Conservation (phyloP, 2,113 vertebrate genomes). For the Dicerorhinus sumatrensis region DNA sequence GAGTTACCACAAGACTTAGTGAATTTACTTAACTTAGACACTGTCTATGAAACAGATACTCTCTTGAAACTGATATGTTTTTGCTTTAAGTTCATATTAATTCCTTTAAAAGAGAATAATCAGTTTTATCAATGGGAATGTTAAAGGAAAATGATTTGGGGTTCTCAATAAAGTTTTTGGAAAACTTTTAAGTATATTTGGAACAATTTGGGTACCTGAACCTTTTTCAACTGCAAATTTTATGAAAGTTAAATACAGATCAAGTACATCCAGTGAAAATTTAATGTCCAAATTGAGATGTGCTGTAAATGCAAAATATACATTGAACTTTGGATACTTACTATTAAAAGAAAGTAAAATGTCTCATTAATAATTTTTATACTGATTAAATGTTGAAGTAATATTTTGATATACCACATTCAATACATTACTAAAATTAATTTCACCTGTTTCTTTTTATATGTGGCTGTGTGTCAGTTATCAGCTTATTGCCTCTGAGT, state of each 20-base stretch:
- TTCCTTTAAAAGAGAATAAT: background rate
- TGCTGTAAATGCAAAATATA: background rate
- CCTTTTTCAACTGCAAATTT: background rate
- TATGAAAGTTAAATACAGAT: background rate
- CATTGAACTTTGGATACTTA: conserved; percentile 32
- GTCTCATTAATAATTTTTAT: background rate
- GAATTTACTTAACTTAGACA: background rate
- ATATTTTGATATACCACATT: background rate
- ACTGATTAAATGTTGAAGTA: background rate
- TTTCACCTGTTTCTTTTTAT: background rate
- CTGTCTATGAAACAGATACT: too few species aligned
- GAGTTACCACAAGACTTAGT: background rate
- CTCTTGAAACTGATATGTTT: background rate
- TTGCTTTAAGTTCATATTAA: background rate
- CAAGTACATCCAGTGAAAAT: background rate
- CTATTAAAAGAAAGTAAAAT: background rate
- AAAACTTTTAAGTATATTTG: background rate
- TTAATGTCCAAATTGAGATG: background rate
- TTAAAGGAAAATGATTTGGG: background rate
- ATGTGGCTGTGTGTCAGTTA: background rate
- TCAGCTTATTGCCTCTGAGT: background rate
- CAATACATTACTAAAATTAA: background rate
- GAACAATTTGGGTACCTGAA: background rate
- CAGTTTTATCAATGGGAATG: background rate
- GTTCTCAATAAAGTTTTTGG: background rate